phyloP scores from a whole-genome alignment of 2,797 vertebrate species.

The Rhynchotus rufescens region DNA sequence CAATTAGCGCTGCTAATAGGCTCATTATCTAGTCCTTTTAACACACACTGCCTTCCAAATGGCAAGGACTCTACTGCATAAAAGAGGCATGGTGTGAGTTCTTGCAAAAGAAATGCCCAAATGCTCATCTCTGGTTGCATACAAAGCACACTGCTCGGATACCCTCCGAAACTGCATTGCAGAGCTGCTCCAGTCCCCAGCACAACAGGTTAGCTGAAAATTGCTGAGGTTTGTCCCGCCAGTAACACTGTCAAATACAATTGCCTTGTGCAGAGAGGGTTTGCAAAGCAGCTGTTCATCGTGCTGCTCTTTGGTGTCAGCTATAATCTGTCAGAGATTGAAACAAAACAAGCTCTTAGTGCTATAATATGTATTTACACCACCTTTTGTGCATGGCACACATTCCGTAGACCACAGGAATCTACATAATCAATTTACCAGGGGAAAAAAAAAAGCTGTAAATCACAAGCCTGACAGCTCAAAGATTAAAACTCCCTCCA shows the following conservation, averaged over 20 bases:
- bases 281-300: constrained; percentile 64
- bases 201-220: constrained; percentile 49
- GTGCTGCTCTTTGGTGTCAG: constrained; percentile 61
- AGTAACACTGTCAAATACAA: constrained; percentile 29
- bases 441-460: neutral
- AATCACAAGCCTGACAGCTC: neutral
- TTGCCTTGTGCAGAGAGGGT: constrained; percentile 34
- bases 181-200: constrained; percentile 45
- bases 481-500: neutral
- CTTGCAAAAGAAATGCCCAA: neutral
- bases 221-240: constrained; percentile 59
- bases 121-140: neutral
- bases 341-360: constrained; percentile 26
- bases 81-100: neutral
- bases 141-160: neutral
- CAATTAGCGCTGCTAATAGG: neutral
- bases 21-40: neutral
- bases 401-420: neutral
- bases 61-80: neutral
- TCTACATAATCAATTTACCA: constrained; percentile 15
- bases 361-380: neutral
- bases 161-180: constrained; percentile 50
- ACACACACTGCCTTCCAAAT: neutral
- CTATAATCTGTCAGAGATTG: constrained; percentile 55
- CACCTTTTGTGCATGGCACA: neutral